Conservation (phyloP, 2,888 invertebrate genomes). For the Alsophila aescularia region DNA sequence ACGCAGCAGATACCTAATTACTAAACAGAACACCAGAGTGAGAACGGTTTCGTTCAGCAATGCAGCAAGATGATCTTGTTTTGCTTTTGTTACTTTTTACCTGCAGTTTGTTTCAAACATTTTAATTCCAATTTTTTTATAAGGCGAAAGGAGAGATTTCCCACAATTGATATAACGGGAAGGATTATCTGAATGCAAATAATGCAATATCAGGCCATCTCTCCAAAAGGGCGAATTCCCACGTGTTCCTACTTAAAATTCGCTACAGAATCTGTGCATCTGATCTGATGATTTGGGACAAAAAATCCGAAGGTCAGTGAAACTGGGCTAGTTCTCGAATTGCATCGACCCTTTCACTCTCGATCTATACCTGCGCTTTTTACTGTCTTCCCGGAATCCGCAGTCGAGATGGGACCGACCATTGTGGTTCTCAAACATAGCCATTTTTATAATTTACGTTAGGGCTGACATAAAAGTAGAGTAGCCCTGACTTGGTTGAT, state of each 20-base stretch:
- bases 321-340: slow-evolving; percentile 79
- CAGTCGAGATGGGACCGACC: slow-evolving; percentile 55
- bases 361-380: slow-evolving; percentile 82
- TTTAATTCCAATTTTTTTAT: not conserved
- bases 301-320: slow-evolving; percentile 79
- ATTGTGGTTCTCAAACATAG: slow-evolving; percentile 62
- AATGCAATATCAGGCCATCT: slow-evolving; percentile 66
- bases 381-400: slow-evolving; percentile 73
- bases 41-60: no score
- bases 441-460: not conserved
- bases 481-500: not conserved
- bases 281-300: slow-evolving; percentile 64
- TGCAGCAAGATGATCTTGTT: no score
- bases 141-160: slow-evolving; percentile 17
- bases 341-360: slow-evolving; percentile 84
- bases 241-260: slow-evolving; percentile 78
- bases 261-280: slow-evolving; percentile 65
- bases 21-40: no score
- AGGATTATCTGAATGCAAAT: slow-evolving; percentile 63
- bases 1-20: no score
- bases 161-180: slow-evolving; percentile 20
- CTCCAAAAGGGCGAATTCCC: slow-evolving; percentile 65
- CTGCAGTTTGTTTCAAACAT: no score
- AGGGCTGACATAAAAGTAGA: not conserved
- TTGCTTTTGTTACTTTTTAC: no score